These are phyloP conservation scores for Augochlorella aurata DNA, from an alignment of 2,888 invertebrate genomes.

Conservation along the genomic window DNA sequence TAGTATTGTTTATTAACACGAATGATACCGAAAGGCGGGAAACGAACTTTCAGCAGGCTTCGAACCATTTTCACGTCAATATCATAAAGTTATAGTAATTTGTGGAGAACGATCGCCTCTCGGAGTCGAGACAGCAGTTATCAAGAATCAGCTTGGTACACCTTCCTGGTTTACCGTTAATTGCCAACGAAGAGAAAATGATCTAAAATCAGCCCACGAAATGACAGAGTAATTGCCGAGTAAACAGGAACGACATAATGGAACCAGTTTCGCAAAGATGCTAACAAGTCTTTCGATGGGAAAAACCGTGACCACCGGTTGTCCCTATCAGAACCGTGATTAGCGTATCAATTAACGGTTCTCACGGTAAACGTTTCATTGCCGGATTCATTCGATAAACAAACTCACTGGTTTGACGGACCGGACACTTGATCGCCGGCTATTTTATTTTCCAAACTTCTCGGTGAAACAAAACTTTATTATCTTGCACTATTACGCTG, in stretches of 20 bases:
- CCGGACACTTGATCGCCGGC: not conserved
- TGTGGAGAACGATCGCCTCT: not conserved
- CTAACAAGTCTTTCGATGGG: slow-evolving; percentile 26
- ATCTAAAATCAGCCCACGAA: slow-evolving; percentile 29
- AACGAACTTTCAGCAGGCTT: not conserved
- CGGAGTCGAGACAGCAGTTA: slow-evolving; percentile 16
- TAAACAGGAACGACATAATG: slow-evolving; percentile 23
- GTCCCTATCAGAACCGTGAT: slow-evolving; percentile 17
- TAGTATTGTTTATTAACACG: not conserved
- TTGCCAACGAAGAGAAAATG: slow-evolving; percentile 26
- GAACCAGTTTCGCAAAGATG: slow-evolving; percentile 45
- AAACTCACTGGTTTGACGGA: not conserved
- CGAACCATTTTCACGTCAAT: not conserved
- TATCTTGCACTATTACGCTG: not conserved
- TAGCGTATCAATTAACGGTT: slow-evolving; percentile 43
- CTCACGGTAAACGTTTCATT: slow-evolving; percentile 9
- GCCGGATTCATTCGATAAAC: slow-evolving; percentile 15
- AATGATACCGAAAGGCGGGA: not conserved
- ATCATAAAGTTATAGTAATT: slow-evolving; percentile 8
- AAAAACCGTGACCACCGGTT: slow-evolving; percentile 11
- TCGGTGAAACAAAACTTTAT: not conserved
- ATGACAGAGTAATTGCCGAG: slow-evolving; percentile 32
- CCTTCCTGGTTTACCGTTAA: slow-evolving; percentile 44
- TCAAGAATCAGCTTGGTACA: slow-evolving; percentile 2
- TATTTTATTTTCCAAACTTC: not conserved